Percentiles rank a stretch among this genome's conserved stretches.
Evolutionary conservation across 2,113 vertebrate genomes (phyloP).

Genomic region (Cryptomyrus ogoouensis): DNA sequence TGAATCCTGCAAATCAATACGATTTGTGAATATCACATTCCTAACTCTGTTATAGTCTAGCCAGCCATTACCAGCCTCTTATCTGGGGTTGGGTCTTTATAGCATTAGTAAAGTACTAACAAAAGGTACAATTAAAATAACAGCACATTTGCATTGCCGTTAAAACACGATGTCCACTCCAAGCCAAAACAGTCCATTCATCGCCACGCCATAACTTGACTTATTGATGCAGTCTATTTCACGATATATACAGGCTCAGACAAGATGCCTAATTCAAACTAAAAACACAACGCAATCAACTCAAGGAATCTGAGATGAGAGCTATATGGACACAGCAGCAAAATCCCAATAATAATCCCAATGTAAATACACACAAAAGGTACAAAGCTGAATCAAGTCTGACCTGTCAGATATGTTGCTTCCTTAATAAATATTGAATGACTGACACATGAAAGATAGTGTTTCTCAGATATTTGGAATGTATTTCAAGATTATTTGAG

Average conservation of each 20-base stretch:
- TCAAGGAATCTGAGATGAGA: neutral
- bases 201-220: neutral
- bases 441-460: neutral
- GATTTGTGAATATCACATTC: neutral
- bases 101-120: neutral
- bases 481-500: neutral
- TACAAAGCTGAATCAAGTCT: neutral
- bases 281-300: neutral
- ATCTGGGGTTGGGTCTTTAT: neutral
- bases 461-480: neutral
- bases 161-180: neutral
- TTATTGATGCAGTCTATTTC: neutral
- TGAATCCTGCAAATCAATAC: neutral
- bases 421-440: neutral
- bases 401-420: neutral
- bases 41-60: neutral
- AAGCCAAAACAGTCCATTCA: neutral
- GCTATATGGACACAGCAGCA: neutral
- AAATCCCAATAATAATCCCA: neutral
- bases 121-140: neutral
- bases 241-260: neutral
- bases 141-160: neutral
- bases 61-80: neutral
- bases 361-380: neutral
- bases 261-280: constrained; percentile 12